A percentile compares a stretch with the other conserved stretches of the same genome.
Conservation (phyloP, 1,140 invertebrate genomes). For the Drosophila nigrodunni region DNA sequence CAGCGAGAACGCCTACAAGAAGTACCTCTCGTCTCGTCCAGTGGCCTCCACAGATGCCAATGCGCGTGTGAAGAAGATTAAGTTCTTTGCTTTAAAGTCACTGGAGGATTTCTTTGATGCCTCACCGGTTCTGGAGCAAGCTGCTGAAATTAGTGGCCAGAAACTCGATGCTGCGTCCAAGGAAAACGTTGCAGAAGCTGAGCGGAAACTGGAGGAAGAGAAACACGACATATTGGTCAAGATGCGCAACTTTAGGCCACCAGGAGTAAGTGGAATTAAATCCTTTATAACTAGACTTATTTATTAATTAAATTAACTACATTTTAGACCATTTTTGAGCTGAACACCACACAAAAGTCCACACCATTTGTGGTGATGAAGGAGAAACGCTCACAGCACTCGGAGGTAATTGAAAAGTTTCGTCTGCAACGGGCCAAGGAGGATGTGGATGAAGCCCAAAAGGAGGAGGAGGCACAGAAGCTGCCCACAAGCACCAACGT, state of each 20-base stretch:
- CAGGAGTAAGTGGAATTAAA: conserved; percentile 88
- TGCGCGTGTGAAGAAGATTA: conserved; percentile 89
- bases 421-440: conserved; percentile 79
- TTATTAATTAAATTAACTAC: neutral
- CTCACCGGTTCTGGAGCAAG: conserved; percentile 58
- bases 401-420: conserved; percentile 86
- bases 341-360: conserved; percentile 92
- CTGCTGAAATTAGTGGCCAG: conserved; percentile 56
- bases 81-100: conserved; percentile 80
- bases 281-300: neutral
- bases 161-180: conserved; percentile 37
- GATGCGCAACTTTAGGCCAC: conserved; percentile 94
- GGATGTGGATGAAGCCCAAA: conserved; percentile 73
- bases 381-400: conserved; percentile 88
- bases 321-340: conserved; percentile 96
- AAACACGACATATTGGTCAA: conserved; percentile 88
- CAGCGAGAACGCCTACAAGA: conserved; percentile 94
- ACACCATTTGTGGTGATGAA: conserved; percentile 90
- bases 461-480: conserved; percentile 49
- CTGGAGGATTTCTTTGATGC: conserved; percentile 82
- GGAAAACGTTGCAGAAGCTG: conserved; percentile 60
- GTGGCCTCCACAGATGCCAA: conserved; percentile 95
- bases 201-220: conserved; percentile 78
- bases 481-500: conserved; percentile 31
- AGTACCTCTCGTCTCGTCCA: conserved; percentile 94